A percentile compares a stretch with the other conserved stretches of the same genome.
phyloP scores from a whole-genome alignment of 1,140 invertebrate species.

The Protaetia brevitarsis region DNA sequence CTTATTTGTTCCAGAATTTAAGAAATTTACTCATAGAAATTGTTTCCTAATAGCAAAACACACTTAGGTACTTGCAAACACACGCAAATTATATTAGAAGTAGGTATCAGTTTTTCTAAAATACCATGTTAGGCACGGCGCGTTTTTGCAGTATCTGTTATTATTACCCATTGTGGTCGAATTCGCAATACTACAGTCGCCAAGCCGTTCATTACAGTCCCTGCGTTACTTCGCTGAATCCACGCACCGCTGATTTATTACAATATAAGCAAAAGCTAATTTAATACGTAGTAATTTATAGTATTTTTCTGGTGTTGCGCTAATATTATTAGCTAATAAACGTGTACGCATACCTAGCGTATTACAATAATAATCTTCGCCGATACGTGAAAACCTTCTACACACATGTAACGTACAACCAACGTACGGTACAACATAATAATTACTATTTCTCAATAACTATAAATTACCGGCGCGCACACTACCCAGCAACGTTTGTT shows the following conservation, averaged over 20 bases:
- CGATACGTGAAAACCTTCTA: not conserved
- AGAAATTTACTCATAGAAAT: too few relatives aligned
- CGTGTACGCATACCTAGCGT: not conserved
- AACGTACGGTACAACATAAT: not conserved
- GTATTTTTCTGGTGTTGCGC: not conserved
- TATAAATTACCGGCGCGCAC: constrained; percentile 31
- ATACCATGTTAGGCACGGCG: too few relatives aligned
- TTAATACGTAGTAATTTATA: not conserved
- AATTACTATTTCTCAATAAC: constrained; percentile 35
- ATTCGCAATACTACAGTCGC: not conserved
- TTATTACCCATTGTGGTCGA: not conserved
- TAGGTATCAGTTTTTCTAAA: too few relatives aligned
- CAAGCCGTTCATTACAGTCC: constrained; percentile 2
- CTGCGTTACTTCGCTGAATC: not conserved
- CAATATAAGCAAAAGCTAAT: constrained; percentile 11
- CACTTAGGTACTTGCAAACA: too few relatives aligned
- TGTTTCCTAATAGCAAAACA: too few relatives aligned
- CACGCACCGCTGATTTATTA: not conserved
- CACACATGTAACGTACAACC: not conserved
- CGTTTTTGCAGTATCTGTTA: too few relatives aligned
- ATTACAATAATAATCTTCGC: not conserved
- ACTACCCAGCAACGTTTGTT: constrained; percentile 26
- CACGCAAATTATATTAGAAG: too few relatives aligned
- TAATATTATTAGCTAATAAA: constrained; percentile 22
- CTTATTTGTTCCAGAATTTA: too few relatives aligned